A percentile compares a stretch with the other conserved stretches of the same genome.
These are phyloP conservation scores for Podarcis muralis DNA, from an alignment of 2,113 vertebrate genomes.

Conservation along the genomic window DNA sequence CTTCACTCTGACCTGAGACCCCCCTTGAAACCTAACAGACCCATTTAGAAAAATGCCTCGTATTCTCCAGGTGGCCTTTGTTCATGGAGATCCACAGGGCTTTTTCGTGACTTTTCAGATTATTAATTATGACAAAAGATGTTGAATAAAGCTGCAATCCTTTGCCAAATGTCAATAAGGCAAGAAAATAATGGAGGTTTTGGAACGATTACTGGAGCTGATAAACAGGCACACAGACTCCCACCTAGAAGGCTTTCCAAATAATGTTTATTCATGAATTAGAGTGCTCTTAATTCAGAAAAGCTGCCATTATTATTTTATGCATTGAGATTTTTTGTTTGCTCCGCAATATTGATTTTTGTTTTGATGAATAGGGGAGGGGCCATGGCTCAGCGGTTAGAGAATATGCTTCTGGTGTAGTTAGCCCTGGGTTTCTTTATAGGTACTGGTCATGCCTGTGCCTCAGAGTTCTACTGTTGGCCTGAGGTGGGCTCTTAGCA, in stretches of 20 bases:
- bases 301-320: conserved; percentile 1
- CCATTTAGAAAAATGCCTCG: conserved; percentile 7
- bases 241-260: background rate
- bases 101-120: conserved; percentile 18
- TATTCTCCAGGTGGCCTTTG: conserved; percentile 18
- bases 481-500: too few species aligned
- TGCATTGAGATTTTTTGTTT: background rate
- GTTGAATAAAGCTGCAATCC: background rate
- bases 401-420: background rate
- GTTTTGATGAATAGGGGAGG: background rate
- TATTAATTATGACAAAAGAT: conserved; percentile 20
- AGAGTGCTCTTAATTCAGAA: conserved; percentile 16
- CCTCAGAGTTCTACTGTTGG: too few species aligned
- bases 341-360: background rate
- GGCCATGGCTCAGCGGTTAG: background rate
- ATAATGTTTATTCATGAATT: background rate
- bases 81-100: conserved; percentile 2
- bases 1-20: conserved; percentile 2
- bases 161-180: conserved; percentile 1
- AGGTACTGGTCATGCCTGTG: background rate
- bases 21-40: background rate
- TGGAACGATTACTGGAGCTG: conserved; percentile 22
- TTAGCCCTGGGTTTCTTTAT: background rate
- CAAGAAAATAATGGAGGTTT: background rate
- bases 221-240: background rate